phyloP scores from a whole-genome alignment of 1,140 invertebrate genomes.

The Palaemon carinicauda region DNA sequence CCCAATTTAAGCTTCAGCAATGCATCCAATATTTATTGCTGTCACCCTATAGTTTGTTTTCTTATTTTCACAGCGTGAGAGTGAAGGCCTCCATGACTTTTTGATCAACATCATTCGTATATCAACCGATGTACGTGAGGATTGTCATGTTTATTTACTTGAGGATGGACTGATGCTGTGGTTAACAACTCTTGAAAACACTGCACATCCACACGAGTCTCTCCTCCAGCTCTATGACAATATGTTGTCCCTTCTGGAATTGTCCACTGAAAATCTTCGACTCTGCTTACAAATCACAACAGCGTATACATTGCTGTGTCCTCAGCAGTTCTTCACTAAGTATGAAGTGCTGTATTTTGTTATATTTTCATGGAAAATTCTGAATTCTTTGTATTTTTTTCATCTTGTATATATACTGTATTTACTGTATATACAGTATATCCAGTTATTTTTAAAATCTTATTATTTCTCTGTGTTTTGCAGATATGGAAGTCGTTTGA shows the following conservation, averaged over 20 bases:
- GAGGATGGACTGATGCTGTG: conserved; percentile 93
- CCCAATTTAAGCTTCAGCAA: too few relatives aligned
- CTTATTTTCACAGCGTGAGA: conserved; percentile 69
- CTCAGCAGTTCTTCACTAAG: conserved; percentile 79
- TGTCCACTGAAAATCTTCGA: conserved; percentile 81
- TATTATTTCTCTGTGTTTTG: conserved; percentile 50
- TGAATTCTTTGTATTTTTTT: neutral
- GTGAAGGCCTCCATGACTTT: conserved; percentile 72
- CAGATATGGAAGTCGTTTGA: conserved; percentile 73
- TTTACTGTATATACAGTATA: neutral
- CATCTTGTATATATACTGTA: neutral
- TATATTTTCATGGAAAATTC: neutral
- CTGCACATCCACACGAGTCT: conserved; percentile 64
- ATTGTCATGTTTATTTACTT: conserved; percentile 85
- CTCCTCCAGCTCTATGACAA: conserved; percentile 52
- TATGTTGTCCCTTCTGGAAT: conserved; percentile 69
- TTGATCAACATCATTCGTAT: conserved; percentile 80
- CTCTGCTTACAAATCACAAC: conserved; percentile 82
- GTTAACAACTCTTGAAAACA: conserved; percentile 82
- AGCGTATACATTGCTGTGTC: conserved; percentile 83
- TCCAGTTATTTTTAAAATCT: conserved; percentile 16
- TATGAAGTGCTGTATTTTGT: conserved; percentile 46
- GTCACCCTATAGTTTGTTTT: conserved; percentile 55
- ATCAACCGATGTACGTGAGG: conserved; percentile 79
- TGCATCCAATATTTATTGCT: neutral